Conservation (phyloP, 1,140 invertebrate species). For the Agrilus planipennis region DNA sequence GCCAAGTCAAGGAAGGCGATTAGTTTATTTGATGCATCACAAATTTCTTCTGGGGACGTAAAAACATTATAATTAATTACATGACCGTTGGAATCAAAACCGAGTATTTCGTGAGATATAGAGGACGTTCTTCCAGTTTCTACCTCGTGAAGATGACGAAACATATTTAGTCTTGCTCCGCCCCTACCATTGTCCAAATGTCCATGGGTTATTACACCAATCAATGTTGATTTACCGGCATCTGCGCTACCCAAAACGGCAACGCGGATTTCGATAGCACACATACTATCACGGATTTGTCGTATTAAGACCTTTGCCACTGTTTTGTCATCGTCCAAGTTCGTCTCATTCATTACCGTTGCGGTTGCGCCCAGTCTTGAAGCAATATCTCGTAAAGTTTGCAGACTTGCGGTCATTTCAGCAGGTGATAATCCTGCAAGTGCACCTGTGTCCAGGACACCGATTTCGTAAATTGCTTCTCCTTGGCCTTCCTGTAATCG, state of each 20-base stretch:
- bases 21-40: slow-evolving; percentile 77
- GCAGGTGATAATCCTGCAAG: slow-evolving; percentile 62
- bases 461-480: slow-evolving; percentile 89
- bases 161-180: slow-evolving; percentile 87
- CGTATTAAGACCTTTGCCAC: slow-evolving; percentile 68
- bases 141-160: slow-evolving; percentile 93
- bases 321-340: slow-evolving; percentile 32
- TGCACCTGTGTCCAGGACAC: slow-evolving; percentile 81
- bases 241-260: slow-evolving; percentile 90
- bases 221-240: slow-evolving; percentile 84
- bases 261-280: slow-evolving; percentile 78
- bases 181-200: slow-evolving; percentile 92
- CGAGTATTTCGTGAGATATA: slow-evolving; percentile 94
- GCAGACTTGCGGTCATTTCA: slow-evolving; percentile 68
- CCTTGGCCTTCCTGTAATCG: slow-evolving; percentile 71
- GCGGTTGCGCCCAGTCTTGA: slow-evolving; percentile 63
- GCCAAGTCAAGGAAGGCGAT: slow-evolving; percentile 94
- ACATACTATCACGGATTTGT: slow-evolving; percentile 75
- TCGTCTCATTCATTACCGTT: slow-evolving; percentile 41
- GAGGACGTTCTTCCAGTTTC: slow-evolving; percentile 91
- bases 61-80: slow-evolving; percentile 71
- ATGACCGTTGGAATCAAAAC: slow-evolving; percentile 65
- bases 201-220: slow-evolving; percentile 91
- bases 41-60: slow-evolving; percentile 89
- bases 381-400: slow-evolving; percentile 75